Evolutionary conservation across 30 jellyfish, hydroid and myxozoan species (phyloP).

Genomic region (Rhopilema esculentum): DNA sequence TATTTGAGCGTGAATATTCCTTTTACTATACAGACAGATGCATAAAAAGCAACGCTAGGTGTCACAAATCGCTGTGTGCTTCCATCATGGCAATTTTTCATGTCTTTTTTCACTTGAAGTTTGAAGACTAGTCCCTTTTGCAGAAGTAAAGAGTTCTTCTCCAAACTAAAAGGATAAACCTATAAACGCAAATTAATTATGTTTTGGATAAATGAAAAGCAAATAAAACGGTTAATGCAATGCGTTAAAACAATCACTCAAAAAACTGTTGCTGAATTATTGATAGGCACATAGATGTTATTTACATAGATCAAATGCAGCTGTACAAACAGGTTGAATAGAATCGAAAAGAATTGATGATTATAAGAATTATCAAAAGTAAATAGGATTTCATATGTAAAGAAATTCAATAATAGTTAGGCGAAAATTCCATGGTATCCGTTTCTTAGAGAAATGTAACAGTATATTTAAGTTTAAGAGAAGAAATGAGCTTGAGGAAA

Average conservation of each 20-base stretch:
- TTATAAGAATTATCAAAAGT: background rate
- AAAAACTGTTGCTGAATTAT: background rate
- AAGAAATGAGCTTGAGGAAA: too few species aligned
- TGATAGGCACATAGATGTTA: background rate
- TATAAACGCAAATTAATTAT: too few species aligned
- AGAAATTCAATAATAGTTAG: background rate
- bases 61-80: too few species aligned
- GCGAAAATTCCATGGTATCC: background rate
- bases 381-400: background rate
- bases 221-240: background rate
- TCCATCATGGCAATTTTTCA: too few species aligned
- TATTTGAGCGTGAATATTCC: too few species aligned
- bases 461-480: background rate
- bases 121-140: too few species aligned
- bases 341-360: background rate
- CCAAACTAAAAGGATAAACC: background rate
- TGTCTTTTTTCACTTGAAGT: too few species aligned
- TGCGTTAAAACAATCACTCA: background rate
- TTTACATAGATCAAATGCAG: background rate
- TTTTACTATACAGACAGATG: too few species aligned
- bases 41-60: too few species aligned
- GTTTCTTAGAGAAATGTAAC: background rate
- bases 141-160: background rate
- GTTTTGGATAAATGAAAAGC: background rate
- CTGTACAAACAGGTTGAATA: background rate